Evolutionary conservation across 2,888 invertebrate genomes (phyloP), one percentile per base, ranked within the genome.

Genomic region (Trachelus troglodyta): DNA sequence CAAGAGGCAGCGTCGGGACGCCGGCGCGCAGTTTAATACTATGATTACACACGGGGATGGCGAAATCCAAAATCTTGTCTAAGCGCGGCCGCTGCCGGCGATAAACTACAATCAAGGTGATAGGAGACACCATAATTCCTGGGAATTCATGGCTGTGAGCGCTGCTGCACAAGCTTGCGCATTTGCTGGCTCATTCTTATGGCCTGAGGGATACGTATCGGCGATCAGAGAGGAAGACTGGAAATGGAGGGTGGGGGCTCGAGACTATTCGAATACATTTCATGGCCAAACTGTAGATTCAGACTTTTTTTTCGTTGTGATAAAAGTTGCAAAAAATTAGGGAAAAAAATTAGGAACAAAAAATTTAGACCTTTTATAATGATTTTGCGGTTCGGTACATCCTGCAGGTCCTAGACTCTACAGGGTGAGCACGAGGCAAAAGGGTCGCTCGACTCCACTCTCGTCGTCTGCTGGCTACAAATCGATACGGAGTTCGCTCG

Each of bases 1-100:
- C 76, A 79, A 80, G 81, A 81, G 76, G 78, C 80, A 80, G 79
- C 77, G 79, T 74, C 77, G 77, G 77, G 82, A 87, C 87, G 87
- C 86, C 88, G 85, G 87, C 86, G 23, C 73, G 77, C 76, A 40
- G 77, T 71, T 71, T 71, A 33, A 33, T 34, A 71, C 30, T 15
- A 33, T 71, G 71, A 71, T 71, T 71, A 71, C 71, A 71, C 71
- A 33, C 71, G 71, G 15, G n/a, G 12, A 71, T 71, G 71, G 34
- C 34, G 74, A 74, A 74, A 74, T 34, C 35, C n/a, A n/a, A 74
- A 74, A 74, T 34, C 74, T 74, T 9, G 31, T 71, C 71, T 56
- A 56, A 56, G 23, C 40, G 40, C 40, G 40, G 40, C 40, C 40
- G 40, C 40, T 56, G 40, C 40, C 40, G 23, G 40, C 40, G 40